Evolutionary conservation across 2,113 vertebrate species (phyloP).

Genomic region (Hassar affinis): DNA sequence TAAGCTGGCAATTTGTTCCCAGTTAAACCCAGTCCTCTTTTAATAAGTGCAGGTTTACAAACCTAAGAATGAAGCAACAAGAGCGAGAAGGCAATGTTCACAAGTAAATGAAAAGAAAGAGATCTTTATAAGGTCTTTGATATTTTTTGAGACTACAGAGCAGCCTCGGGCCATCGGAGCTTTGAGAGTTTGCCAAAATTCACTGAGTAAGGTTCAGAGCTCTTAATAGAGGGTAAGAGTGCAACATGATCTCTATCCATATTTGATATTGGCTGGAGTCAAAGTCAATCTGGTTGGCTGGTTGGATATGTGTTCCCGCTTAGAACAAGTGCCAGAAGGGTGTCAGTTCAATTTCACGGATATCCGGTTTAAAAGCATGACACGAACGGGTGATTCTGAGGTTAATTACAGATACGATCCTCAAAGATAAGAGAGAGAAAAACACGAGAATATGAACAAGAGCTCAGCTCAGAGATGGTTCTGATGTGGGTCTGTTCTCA

Average conservation of each 20-base stretch:
- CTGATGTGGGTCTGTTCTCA: constrained; percentile 10
- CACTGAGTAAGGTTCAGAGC: constrained; percentile 36
- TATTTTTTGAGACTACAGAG: constrained; percentile 25
- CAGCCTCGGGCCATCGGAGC: constrained; percentile 10
- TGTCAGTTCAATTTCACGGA: constrained; percentile 36
- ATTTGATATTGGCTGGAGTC: constrained; percentile 45
- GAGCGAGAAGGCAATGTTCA: constrained; percentile 8
- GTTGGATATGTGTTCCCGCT: constrained; percentile 28
- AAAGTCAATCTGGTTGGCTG: constrained; percentile 35
- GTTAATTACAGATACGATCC: constrained; percentile 49
- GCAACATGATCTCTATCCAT: constrained; percentile 48
- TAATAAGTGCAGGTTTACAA: constrained; percentile 20
- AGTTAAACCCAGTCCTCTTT: background rate
- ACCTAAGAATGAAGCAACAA: background rate
- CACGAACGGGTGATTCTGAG: constrained; percentile 36
- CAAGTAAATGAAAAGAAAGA: constrained; percentile 17
- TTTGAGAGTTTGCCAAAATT: constrained; percentile 44
- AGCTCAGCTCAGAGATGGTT: background rate
- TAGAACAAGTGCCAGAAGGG: constrained; percentile 29
- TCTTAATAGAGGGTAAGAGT: constrained; percentile 50
- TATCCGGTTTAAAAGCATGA: constrained; percentile 42
- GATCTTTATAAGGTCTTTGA: constrained; percentile 38
- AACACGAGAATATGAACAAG: constrained; percentile 1
- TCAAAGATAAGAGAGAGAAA: constrained; percentile 40
- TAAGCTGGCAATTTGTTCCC: constrained; percentile 26